Evolutionary conservation across 37 sponge, comb jelly and placozoan genomes (phyloP).

Genomic region (Oopsacas minuta): DNA sequence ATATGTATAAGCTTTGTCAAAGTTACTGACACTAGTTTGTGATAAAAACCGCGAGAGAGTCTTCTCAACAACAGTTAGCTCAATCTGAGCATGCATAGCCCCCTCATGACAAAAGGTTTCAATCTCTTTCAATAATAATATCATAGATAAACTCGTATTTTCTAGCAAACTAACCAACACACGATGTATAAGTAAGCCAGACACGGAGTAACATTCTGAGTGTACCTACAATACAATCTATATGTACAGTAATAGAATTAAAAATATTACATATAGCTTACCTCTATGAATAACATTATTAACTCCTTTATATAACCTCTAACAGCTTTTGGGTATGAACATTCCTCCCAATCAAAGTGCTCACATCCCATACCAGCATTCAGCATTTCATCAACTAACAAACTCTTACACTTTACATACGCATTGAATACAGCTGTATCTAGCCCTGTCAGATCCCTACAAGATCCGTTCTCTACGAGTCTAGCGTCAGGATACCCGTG

Average conservation of each 20-base stretch:
- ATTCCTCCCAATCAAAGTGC: constrained; percentile 61
- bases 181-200: constrained; percentile 29
- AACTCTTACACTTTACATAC: constrained; percentile 53
- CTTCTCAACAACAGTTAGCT: constrained; percentile 2
- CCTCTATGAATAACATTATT: constrained; percentile 46
- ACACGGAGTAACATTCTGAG: constrained; percentile 43
- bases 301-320: constrained; percentile 53
- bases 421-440: constrained; percentile 44
- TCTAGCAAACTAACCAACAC: constrained; percentile 38
- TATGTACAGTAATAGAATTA: not conserved
- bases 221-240: not conserved
- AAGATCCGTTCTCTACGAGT: constrained; percentile 21
- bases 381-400: constrained; percentile 30
- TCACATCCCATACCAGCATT: constrained; percentile 45
- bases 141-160: constrained; percentile 31
- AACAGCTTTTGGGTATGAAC: constrained; percentile 29
- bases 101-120: constrained; percentile 50
- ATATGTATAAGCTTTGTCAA: not conserved
- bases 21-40: not conserved
- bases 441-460: constrained; percentile 30
- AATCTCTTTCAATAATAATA: constrained; percentile 23
- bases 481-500: constrained; percentile 57
- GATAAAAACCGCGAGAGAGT: constrained; percentile 4
- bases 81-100: constrained; percentile 31
- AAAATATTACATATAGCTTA: not conserved